A percentile compares a stretch with the other conserved stretches of the same genome.
phyloP scores from a whole-genome alignment of 2,888 invertebrate species.

The Neria commutata region DNA sequence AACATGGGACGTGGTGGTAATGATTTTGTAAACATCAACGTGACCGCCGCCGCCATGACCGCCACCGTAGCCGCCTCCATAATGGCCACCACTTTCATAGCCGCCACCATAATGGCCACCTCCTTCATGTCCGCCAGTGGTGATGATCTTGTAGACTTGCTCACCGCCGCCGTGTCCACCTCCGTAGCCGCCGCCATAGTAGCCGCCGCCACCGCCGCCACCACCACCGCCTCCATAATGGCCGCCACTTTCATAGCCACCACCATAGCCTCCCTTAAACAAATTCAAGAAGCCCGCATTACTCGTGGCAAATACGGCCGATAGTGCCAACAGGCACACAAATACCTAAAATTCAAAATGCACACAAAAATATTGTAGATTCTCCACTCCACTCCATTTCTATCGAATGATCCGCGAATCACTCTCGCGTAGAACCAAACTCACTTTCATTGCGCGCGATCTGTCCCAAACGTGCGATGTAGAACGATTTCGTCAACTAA shows the following conservation, averaged over 20 bases:
- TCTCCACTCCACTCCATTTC: not conserved
- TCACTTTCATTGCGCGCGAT: conserved; percentile 22
- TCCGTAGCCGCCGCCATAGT: conserved; percentile 3
- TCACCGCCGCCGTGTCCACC: conserved; percentile 3
- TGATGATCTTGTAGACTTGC: conserved; percentile 15
- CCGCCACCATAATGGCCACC: not conserved
- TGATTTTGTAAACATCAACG: not conserved
- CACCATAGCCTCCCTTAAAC: conserved; percentile 9
- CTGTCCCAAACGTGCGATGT: conserved; percentile 10
- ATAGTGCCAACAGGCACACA: conserved; percentile 19
- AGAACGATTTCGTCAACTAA: conserved; percentile 22
- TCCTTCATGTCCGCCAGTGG: not conserved
- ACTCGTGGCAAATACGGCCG: conserved; percentile 15
- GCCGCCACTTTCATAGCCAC: conserved; percentile 12
- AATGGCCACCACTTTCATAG: not conserved
- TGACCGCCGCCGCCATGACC: not conserved
- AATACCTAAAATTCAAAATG: conserved; percentile 24
- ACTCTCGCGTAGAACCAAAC: not conserved
- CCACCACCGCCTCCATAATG: conserved; percentile 11
- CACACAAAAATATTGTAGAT: not conserved
- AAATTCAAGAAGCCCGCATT: conserved; percentile 16
- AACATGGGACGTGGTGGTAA: not conserved
- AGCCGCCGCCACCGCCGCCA: conserved; percentile 4
- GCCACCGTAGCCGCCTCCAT: not conserved
- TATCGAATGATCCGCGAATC: not conserved